Conservation (phyloP, 1,140 invertebrate species). For the Apis mellifera region Amel_HAv3.1 CM009934.2:1957001-1957500, state of each 20-base stretch:
- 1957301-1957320: constrained; percentile 87
- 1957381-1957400: background rate
- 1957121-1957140: constrained; percentile 91
- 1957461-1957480: background rate
- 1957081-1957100: constrained; percentile 92
- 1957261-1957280: constrained; percentile 87
- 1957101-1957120: constrained; percentile 92
- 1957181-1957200: constrained; percentile 81
- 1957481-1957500: background rate
- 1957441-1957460: background rate
- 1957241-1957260: constrained; percentile 90
- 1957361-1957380: constrained; percentile 81
- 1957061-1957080: constrained; percentile 85
- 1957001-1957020: constrained; percentile 69
- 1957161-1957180: constrained; percentile 84
- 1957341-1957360: constrained; percentile 96
- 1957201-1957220: constrained; percentile 79
- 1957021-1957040: constrained; percentile 70
- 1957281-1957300: constrained; percentile 88
- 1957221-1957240: constrained; percentile 84
- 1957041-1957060: constrained; percentile 80
- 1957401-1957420: background rate
- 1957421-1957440: background rate
- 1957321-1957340: constrained; percentile 93
- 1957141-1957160: constrained; percentile 93